A percentile compares a stretch with the other conserved stretches of the same genome.
Conservation (phyloP, 2,113 vertebrate genomes). For the Procapra przewalskii region DNA sequence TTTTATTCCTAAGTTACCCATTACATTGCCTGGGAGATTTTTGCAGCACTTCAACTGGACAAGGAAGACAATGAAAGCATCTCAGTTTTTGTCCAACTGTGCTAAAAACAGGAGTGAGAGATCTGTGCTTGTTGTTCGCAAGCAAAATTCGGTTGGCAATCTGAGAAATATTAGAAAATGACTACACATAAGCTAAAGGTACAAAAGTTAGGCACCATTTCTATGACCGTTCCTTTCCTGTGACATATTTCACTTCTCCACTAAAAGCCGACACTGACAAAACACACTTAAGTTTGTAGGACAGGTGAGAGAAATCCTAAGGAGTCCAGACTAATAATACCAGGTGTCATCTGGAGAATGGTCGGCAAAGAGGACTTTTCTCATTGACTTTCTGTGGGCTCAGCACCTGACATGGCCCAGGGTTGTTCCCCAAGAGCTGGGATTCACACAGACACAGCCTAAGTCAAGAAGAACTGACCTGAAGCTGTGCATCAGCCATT, state of each 20-base stretch:
- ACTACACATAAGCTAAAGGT: background rate
- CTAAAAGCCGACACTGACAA: background rate
- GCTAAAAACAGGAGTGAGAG: conserved; percentile 11
- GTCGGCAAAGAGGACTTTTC: background rate
- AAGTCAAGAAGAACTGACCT: conserved; percentile 38
- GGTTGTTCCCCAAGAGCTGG: background rate
- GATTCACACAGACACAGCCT: background rate
- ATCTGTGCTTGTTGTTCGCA: background rate
- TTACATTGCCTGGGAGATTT: background rate
- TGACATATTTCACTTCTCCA: conserved; percentile 1
- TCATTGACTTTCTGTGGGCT: conserved; percentile 41
- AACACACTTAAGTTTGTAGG: conserved; percentile 30
- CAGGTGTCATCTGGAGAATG: background rate
- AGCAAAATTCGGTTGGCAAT: background rate
- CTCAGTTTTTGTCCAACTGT: background rate
- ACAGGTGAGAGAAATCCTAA: conserved; percentile 7
- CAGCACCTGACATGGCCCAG: background rate
- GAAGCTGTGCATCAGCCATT: background rate
- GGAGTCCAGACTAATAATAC: conserved; percentile 32
- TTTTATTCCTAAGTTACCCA: background rate
- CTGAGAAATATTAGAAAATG: background rate
- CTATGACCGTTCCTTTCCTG: background rate
- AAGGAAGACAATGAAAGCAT: background rate
- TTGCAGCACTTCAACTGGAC: background rate
- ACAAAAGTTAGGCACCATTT: background rate